These are phyloP conservation scores for Cetonia aurata DNA, from an alignment of 2,888 invertebrate species.

Conservation along the genomic window DNA sequence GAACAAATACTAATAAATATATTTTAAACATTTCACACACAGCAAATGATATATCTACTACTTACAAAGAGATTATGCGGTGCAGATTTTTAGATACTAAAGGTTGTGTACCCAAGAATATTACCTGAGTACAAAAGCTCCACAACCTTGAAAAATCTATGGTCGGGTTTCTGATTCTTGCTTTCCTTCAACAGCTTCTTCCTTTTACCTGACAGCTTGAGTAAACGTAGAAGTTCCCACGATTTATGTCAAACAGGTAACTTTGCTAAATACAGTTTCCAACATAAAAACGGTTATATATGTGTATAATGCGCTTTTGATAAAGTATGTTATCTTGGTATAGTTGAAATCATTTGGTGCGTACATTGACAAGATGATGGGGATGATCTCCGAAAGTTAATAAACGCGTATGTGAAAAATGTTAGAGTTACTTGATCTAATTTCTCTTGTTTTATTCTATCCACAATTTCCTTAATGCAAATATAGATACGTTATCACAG, in stretches of 20 bases:
- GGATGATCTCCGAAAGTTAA: too few species aligned
- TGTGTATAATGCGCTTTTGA: neutral
- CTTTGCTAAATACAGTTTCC: neutral
- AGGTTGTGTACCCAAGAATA: conserved; percentile 50
- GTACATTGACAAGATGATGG: too few species aligned
- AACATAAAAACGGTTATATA: conserved; percentile 1
- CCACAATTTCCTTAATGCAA: conserved; percentile 51
- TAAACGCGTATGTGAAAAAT: neutral
- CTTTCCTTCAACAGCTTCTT: conserved; percentile 18
- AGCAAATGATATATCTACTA: conserved; percentile 22
- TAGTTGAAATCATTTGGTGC: too few species aligned
- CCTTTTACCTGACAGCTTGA: conserved; percentile 44
- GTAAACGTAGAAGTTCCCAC: conserved; percentile 47
- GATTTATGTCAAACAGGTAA: conserved; percentile 38
- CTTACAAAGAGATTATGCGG: neutral
- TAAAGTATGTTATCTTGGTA: too few species aligned
- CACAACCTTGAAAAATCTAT: conserved; percentile 54
- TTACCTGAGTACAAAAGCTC: conserved; percentile 51
- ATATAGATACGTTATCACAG: conserved; percentile 97
- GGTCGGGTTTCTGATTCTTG: conserved; percentile 48
- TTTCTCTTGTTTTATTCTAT: too few species aligned
- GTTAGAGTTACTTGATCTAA: too few species aligned
- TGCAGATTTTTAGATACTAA: conserved; percentile 29
- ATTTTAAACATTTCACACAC: neutral
- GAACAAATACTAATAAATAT: conserved; percentile 3